Evolutionary conservation across 1,140 invertebrate genomes (phyloP).

Genomic region (Eueides isabella): DNA sequence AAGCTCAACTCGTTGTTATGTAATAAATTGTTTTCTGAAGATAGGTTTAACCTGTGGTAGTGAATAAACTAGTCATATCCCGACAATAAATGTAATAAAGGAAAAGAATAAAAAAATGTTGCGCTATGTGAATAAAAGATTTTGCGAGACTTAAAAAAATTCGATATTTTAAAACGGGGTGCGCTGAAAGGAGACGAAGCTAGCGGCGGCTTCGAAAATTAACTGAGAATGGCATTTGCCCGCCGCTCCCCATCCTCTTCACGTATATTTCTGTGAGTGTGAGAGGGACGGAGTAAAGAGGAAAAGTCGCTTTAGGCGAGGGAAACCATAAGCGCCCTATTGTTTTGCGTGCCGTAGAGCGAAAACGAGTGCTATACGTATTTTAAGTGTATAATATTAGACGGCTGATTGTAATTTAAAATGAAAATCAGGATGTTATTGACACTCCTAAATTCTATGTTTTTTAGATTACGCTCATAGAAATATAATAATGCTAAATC

Average conservation of each 20-base stretch:
- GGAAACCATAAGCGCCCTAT: constrained; percentile 74
- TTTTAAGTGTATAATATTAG: constrained; percentile 52
- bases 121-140: constrained; percentile 26
- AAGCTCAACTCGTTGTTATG: too few species aligned
- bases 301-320: constrained; percentile 71
- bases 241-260: constrained; percentile 49
- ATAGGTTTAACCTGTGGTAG: too few species aligned
- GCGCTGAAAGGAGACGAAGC: constrained; percentile 56
- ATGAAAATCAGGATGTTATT: constrained; percentile 59
- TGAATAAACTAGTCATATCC: too few species aligned
- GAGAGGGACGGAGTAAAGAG: constrained; percentile 50
- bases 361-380: constrained; percentile 59
- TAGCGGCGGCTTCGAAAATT: constrained; percentile 72
- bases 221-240: constrained; percentile 73
- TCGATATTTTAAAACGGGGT: constrained; percentile 48
- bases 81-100: constrained; percentile 33
- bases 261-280: constrained; percentile 36
- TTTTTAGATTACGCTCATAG: too few species aligned
- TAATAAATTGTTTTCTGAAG: too few species aligned
- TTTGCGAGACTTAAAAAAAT: constrained; percentile 49
- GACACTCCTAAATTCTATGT: not conserved
- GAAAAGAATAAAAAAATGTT: constrained; percentile 28
- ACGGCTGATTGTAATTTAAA: constrained; percentile 66
- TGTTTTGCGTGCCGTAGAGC: constrained; percentile 73
- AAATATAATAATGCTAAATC: too few species aligned